A percentile compares a stretch with the other conserved stretches of the same genome.
phyloP scores from a whole-genome alignment of 64 coral and sea anemone species.

The Stichodactyla mertensii region DNA sequence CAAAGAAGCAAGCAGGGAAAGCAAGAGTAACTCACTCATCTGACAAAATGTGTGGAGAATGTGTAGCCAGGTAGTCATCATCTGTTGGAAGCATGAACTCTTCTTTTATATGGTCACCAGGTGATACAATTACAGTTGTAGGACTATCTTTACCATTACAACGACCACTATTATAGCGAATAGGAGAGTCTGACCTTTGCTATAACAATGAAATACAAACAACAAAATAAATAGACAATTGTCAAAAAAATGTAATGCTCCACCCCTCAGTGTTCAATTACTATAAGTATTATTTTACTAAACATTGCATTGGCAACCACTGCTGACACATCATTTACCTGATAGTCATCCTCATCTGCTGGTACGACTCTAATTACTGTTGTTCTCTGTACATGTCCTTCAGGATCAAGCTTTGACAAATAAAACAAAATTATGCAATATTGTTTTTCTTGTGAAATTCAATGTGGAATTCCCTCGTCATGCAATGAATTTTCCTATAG shows the following conservation, averaged over 20 bases:
- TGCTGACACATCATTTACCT: conserved; percentile 23
- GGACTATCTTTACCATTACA: conserved; percentile 88
- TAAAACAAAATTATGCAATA: neutral
- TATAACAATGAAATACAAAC: conserved; percentile 30
- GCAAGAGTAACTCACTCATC: conserved; percentile 52
- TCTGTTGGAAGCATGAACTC: conserved; percentile 69
- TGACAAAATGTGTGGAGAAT: conserved; percentile 62
- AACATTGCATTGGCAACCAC: too few relatives aligned
- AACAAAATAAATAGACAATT: neutral
- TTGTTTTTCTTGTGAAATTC: too few relatives aligned
- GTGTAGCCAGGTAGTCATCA: conserved; percentile 55
- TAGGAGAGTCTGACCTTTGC: conserved; percentile 37
- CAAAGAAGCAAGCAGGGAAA: neutral
- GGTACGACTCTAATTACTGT: conserved; percentile 89
- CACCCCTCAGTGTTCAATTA: too few relatives aligned
- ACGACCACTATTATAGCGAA: conserved; percentile 37
- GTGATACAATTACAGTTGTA: conserved; percentile 80
- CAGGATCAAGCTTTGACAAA: conserved; percentile 66
- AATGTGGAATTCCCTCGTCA: too few relatives aligned
- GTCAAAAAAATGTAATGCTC: too few relatives aligned
- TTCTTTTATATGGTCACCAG: conserved; percentile 80
- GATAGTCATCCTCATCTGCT: conserved; percentile 80
- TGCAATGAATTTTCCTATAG: neutral
- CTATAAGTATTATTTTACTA: too few relatives aligned
- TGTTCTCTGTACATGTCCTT: conserved; percentile 75